Evolutionary conservation across 2,113 vertebrate genomes (phyloP), one percentile per base, ranked within the genome.

Genomic region (Cheirogaleus medius): DNA sequence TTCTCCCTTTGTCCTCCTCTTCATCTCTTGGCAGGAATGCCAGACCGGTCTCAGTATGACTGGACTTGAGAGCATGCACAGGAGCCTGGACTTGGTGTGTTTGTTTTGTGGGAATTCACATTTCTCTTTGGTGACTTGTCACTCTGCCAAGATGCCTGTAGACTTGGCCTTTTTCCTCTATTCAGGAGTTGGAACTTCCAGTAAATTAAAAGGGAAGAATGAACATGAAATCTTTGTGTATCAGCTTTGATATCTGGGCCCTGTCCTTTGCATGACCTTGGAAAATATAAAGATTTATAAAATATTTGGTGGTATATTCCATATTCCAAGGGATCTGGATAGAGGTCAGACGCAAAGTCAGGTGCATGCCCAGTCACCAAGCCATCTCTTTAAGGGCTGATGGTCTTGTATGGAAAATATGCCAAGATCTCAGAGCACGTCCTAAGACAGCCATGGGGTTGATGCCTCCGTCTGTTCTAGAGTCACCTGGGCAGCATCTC

Each of bases 141-240:
- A 29, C 42, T 14, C 58, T 94, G 94, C 96, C 94, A 97, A 96
- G 90, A 90, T 44, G 76, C 88, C 92, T 90, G 85, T 66, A 73
- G 80, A 81, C 58, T 97, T 96, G 95, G 87, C 94, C 47, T 76
- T 95, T 90, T 95, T 78, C 84, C 97, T 58, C 66, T 95, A 64
- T 95, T 96, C 74, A 96, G 94, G 91, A 25, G 94, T 39, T 90
- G 92, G 52, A 63, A 89, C 86, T 97, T 97, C 93, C 80, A 98
- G 90, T 94, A 97, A 96, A 96, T 97, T 98, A 95, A 96, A 96
- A 93, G 82, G 86, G 68, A 97, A 96, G 94, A 96, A 52, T 34
- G 27, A 66, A 90, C 37, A n/a, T 37, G 87, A 64, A 68, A 71
- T 44, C 34, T 88, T 69, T 87, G 63, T 91, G 39, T 47, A 25